Evolutionary conservation across 2,888 invertebrate species (phyloP).

Genomic region (Agonopterix subpropinquella): DNA sequence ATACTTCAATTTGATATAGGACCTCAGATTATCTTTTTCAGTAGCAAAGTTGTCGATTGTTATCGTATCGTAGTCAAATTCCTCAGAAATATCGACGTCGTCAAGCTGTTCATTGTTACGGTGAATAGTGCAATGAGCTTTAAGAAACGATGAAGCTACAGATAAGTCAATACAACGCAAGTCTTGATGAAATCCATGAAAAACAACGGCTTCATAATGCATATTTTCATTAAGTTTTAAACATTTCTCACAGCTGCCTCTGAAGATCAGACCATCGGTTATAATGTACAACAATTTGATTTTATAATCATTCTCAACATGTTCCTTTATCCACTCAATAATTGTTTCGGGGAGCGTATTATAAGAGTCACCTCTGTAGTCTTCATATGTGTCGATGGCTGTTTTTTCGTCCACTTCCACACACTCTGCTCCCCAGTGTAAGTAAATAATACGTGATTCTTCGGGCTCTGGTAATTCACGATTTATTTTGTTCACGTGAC

Average conservation of each 20-base stretch:
- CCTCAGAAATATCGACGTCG: slow-evolving; percentile 23
- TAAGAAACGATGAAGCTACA: slow-evolving; percentile 24
- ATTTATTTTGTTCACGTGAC: slow-evolving; percentile 18
- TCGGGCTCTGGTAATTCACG: slow-evolving; percentile 8
- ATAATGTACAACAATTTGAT: slow-evolving; percentile 28
- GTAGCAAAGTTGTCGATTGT: slow-evolving; percentile 22
- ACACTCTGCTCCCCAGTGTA: slow-evolving; percentile 26
- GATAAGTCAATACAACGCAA: slow-evolving; percentile 18
- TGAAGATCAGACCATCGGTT: slow-evolving; percentile 26
- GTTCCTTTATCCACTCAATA: slow-evolving; percentile 8
- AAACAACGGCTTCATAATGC: slow-evolving; percentile 26
- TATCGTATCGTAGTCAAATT: slow-evolving; percentile 28
- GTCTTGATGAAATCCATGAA: slow-evolving; percentile 20
- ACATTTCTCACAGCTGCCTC: slow-evolving; percentile 8
- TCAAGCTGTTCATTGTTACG: slow-evolving; percentile 22
- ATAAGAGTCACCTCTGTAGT: background rate
- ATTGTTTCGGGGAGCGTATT: slow-evolving; percentile 12
- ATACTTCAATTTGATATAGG: slow-evolving; percentile 33
- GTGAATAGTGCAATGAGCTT: slow-evolving; percentile 23
- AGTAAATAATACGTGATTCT: slow-evolving; percentile 22
- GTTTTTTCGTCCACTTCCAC: slow-evolving; percentile 20
- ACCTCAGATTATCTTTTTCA: slow-evolving; percentile 25
- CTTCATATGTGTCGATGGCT: slow-evolving; percentile 8
- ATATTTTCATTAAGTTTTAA: slow-evolving; percentile 20
- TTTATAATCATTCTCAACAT: slow-evolving; percentile 12